Evolutionary conservation across 2,888 invertebrate species (phyloP).

Genomic region (Anthophora plumipes): DNA sequence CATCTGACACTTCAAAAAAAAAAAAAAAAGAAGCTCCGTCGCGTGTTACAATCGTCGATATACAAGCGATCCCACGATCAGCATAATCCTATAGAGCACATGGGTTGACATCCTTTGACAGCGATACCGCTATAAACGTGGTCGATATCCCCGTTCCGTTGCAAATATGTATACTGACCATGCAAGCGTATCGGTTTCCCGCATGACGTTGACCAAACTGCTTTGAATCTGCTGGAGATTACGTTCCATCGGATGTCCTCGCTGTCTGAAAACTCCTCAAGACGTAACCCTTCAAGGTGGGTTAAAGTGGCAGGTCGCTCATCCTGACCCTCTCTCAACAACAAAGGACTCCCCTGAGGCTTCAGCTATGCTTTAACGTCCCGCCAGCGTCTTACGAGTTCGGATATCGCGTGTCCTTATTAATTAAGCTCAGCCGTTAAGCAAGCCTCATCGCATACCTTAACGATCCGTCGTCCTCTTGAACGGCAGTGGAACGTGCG

Average conservation of each 20-base stretch:
- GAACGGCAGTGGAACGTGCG: constrained; percentile 63
- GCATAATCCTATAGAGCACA: background rate
- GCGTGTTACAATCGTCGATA: background rate
- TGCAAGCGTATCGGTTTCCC: constrained; percentile 46
- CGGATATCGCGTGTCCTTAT: constrained; percentile 85
- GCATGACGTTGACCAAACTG: background rate
- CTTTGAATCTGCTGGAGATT: constrained; percentile 40
- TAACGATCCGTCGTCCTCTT: constrained; percentile 80
- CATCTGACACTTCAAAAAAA: background rate
- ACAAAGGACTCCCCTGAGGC: constrained; percentile 83
- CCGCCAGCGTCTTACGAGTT: constrained; percentile 78
- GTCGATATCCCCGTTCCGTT: constrained; percentile 1
- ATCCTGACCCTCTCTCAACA: constrained; percentile 82
- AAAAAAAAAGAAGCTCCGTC: no score
- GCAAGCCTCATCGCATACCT: constrained; percentile 82
- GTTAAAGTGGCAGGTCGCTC: constrained; percentile 81
- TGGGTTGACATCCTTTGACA: constrained; percentile 37
- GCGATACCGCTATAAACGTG: constrained; percentile 26
- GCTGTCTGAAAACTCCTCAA: constrained; percentile 70
- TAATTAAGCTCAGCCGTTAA: constrained; percentile 83
- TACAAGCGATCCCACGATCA: background rate
- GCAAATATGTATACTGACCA: constrained; percentile 17
- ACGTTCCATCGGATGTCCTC: constrained; percentile 57
- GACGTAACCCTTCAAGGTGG: constrained; percentile 80
- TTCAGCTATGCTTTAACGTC: constrained; percentile 76